Percentiles rank a stretch among this genome's conserved stretches.
Conservation (phyloP, 2,113 vertebrate species). For the Columba livia region DNA sequence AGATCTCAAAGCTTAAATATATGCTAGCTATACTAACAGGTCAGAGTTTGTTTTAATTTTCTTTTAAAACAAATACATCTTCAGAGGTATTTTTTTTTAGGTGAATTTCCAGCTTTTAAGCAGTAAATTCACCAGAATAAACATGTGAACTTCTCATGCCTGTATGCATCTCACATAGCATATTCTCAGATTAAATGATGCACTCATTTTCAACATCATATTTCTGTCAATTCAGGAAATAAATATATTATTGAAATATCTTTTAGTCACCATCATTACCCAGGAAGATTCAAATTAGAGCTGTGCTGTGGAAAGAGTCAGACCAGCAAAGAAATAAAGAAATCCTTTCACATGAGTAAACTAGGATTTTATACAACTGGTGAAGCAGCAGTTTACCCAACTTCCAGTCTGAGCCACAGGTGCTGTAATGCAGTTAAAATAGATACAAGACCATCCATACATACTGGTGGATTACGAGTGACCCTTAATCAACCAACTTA, state of each 20-base stretch:
- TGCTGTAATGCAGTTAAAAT: not conserved
- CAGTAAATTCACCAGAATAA: not conserved
- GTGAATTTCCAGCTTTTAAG: not conserved
- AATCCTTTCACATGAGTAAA: not conserved
- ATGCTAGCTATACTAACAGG: not conserved
- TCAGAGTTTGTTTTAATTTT: not conserved
- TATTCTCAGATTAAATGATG: not conserved
- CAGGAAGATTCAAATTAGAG: not conserved
- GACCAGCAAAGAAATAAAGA: not conserved
- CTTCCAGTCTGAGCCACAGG: not conserved
- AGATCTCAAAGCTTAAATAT: not conserved
- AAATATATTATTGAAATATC: not conserved
- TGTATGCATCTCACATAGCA: not conserved
- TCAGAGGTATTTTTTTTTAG: not conserved
- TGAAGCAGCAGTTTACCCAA: not conserved
- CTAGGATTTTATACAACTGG: not conserved
- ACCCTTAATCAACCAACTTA: not conserved
- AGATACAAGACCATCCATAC: not conserved
- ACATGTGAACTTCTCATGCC: accelerated
- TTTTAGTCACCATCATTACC: not conserved
- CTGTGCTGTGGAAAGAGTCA: not conserved
- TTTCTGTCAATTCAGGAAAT: not conserved
- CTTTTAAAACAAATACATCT: not conserved
- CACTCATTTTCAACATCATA: not conserved
- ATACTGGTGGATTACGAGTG: accelerated